A percentile compares a stretch with the other conserved stretches of the same genome.
Conservation (phyloP, 2,888 invertebrate species). For the Parnassius mnemosyne region DNA sequence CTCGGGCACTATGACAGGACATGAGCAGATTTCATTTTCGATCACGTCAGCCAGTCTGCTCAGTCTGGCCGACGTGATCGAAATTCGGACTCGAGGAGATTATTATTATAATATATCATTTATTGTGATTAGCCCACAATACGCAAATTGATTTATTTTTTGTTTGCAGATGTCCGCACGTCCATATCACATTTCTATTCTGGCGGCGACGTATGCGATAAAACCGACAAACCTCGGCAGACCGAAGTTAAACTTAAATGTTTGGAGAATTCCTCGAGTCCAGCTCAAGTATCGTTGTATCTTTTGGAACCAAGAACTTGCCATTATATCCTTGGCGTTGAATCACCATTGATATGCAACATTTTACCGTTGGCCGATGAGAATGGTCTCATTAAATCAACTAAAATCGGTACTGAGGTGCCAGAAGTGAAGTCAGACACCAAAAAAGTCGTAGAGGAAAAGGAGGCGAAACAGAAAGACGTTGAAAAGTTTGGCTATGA, state of each 20-base stretch:
- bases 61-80: too few species aligned
- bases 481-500: constrained; percentile 23
- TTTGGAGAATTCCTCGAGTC: constrained; percentile 84
- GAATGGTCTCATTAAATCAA: constrained; percentile 82
- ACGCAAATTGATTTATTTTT: constrained; percentile 7
- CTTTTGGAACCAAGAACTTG: constrained; percentile 95
- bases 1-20: too few species aligned
- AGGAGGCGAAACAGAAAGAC: constrained; percentile 3
- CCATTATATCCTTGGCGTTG: constrained; percentile 96
- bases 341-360: constrained; percentile 94
- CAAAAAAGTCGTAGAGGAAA: neutral
- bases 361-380: constrained; percentile 90
- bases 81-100: too few species aligned
- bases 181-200: constrained; percentile 93
- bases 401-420: constrained; percentile 28
- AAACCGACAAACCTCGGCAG: constrained; percentile 87
- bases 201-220: constrained; percentile 92
- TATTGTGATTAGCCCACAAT: neutral
- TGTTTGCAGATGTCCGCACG: constrained; percentile 76
- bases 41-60: too few species aligned
- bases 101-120: neutral
- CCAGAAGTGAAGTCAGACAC: neutral
- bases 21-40: too few species aligned
- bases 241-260: constrained; percentile 94
- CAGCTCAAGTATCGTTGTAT: constrained; percentile 92